Evolutionary conservation across 1,140 invertebrate genomes (phyloP).

Genomic region (Tetranychus urticae): DNA sequence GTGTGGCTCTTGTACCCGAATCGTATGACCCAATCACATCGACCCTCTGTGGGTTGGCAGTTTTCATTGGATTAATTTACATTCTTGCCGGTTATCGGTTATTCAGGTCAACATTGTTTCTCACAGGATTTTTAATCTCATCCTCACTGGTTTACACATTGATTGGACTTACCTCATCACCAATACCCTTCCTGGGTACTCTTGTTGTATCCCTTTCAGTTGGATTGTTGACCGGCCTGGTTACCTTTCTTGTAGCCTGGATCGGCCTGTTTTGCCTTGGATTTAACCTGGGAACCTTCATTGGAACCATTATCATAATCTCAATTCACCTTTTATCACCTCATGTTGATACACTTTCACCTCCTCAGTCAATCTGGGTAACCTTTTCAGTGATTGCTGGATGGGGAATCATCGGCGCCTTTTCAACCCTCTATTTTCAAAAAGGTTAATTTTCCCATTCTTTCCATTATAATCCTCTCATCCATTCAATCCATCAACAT

Average conservation of each 20-base stretch:
- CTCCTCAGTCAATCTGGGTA: constrained; percentile 31
- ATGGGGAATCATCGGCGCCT: constrained; percentile 38
- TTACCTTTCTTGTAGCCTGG: constrained; percentile 52
- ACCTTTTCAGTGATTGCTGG: constrained; percentile 38
- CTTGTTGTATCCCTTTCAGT: constrained; percentile 43
- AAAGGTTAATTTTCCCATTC: constrained; percentile 10
- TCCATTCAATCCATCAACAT: too few species aligned
- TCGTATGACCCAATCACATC: constrained; percentile 2
- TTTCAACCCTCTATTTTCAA: constrained; percentile 35
- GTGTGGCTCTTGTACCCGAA: background rate
- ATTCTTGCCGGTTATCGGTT: constrained; percentile 51
- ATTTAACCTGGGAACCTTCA: constrained; percentile 45
- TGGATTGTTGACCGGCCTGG: constrained; percentile 47
- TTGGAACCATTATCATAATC: constrained; percentile 32
- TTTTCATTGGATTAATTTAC: constrained; percentile 10
- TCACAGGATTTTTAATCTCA: constrained; percentile 38
- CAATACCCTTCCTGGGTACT: constrained; percentile 41
- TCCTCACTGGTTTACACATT: too few species aligned
- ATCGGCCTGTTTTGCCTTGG: constrained; percentile 57
- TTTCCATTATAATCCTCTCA: too few species aligned
- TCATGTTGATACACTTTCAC: constrained; percentile 27
- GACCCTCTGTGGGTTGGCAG: background rate
- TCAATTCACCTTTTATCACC: constrained; percentile 20
- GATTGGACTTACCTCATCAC: too few species aligned
- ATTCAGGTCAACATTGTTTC: constrained; percentile 67